Evolutionary conservation across 1,140 invertebrate genomes (phyloP).

Genomic region (Tetragonula clypearis): DNA sequence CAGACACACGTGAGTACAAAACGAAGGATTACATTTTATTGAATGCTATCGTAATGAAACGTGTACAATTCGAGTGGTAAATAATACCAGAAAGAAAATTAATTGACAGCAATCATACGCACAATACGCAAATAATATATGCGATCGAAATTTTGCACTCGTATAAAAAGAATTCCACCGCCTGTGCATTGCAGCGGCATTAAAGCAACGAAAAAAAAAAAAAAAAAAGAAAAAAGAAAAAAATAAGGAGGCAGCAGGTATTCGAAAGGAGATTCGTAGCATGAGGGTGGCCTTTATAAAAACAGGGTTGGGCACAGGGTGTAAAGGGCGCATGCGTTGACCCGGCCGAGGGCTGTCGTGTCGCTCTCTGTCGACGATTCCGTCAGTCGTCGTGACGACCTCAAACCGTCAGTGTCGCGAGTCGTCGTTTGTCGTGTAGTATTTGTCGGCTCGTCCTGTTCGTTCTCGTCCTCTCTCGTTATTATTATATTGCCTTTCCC

Average conservation of each 20-base stretch:
- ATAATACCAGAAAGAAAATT: too few relatives aligned
- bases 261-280: neutral
- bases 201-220: neutral
- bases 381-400: constrained; percentile 74
- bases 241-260: neutral
- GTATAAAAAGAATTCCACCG: neutral
- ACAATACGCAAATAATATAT: neutral
- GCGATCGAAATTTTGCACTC: neutral
- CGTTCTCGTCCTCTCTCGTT: neutral
- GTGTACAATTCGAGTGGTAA: neutral
- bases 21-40: neutral
- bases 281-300: constrained; percentile 58
- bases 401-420: constrained; percentile 65
- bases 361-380: constrained; percentile 61
- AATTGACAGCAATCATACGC: neutral
- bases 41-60: neutral
- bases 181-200: neutral
- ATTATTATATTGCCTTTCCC: too few relatives aligned
- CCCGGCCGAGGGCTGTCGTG: constrained; percentile 77
- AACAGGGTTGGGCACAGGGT: constrained; percentile 72
- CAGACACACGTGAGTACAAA: neutral
- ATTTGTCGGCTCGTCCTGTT: constrained; percentile 15
- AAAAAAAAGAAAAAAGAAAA: too few relatives aligned
- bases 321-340: constrained; percentile 73
- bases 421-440: constrained; percentile 7